Evolutionary conservation across 2,888 invertebrate genomes (phyloP).

Genomic region (Drosophila setosimentum): DNA sequence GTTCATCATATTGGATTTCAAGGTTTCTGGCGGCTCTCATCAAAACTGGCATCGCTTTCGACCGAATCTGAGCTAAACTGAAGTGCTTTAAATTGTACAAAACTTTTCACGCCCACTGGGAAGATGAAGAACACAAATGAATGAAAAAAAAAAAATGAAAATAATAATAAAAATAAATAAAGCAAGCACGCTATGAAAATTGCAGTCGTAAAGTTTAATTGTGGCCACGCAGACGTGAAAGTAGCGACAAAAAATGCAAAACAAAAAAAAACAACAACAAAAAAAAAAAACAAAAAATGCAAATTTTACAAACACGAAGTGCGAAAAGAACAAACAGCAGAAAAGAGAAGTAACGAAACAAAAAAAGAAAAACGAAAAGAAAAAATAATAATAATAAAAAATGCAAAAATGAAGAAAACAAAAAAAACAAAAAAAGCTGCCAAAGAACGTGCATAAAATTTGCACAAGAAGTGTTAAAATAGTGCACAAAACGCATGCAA

Average conservation of each 20-base stretch:
- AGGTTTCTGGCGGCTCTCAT: background rate
- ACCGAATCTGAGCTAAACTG: conserved; percentile 18
- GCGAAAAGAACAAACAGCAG: conserved; percentile 29
- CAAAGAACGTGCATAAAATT: conserved; percentile 71
- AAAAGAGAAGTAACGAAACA: conserved; percentile 2
- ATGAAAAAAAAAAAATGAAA: conserved; percentile 8
- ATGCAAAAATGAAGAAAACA: background rate
- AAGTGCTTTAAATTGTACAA: conserved; percentile 55
- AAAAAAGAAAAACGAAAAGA: conserved; percentile 4
- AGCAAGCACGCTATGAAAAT: conserved; percentile 62
- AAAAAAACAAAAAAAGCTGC: conserved; percentile 26
- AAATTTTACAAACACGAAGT: conserved; percentile 53
- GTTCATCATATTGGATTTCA: conserved; percentile 20
- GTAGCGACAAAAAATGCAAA: conserved; percentile 19
- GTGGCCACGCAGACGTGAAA: conserved; percentile 59
- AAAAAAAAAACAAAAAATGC: conserved; percentile 27
- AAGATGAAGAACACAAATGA: conserved; percentile 6
- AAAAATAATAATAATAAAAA: conserved; percentile 5
- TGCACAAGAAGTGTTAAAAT: conserved; percentile 78
- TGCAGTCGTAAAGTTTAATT: conserved; percentile 78
- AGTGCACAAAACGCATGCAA: conserved; percentile 71
- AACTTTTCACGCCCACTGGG: conserved; percentile 30
- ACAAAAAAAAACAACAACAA: background rate
- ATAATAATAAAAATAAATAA: conserved; percentile 45
- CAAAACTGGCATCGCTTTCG: conserved; percentile 6